Evolutionary conservation across 2,888 invertebrate genomes (phyloP), one percentile per base, ranked within the genome.

Genomic region (Eustalomyia histrio): DNA sequence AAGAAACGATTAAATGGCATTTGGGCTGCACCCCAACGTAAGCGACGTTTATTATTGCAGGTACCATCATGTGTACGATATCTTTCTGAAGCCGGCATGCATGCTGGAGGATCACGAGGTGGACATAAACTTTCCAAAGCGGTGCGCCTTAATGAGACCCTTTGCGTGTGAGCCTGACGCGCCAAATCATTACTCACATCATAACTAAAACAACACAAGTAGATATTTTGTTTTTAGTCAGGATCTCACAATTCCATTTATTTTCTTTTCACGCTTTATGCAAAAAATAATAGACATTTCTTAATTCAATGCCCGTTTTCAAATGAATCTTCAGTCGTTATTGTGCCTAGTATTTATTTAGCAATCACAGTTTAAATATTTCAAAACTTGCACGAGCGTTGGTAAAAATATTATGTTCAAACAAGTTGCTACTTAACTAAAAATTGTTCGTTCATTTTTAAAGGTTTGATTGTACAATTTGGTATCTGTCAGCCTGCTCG

Each of bases 61-160:
- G 96, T 95, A 43, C 97, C 97, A 87, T 97, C 97, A 71, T 95
- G 93, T 0, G 96, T 96, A 68, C 97, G 93, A 90, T 96, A 97
- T 80, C 94, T 91, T 86, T 92, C 93, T 16, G 94, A 93, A 29
- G 95, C 94, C 8, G 94, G 92, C 68, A 94, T 93, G 87, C 96
- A 96, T 83, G 93, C 92, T 0, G 95, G 95, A 3, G 91, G 90
- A 12, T 93, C 94, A 58, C 93, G 92, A 2, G 93, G 91, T 0
- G 95, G 95, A 85, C 96, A 96, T 76, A 91, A 85, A 14, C 88
- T 89, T 84, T 91, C 91, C 43, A 91, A 84, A 8, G 90, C 87
- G 5, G 91, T 91, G 3, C 89, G 88, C 0, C 90, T 87, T 76
- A 91, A 74, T 0, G 91, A 90, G 39, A 91, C 87, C 74, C 88